Evolutionary conservation across 1,140 invertebrate genomes (phyloP).

Genomic region (Apolygus lucorum): DNA sequence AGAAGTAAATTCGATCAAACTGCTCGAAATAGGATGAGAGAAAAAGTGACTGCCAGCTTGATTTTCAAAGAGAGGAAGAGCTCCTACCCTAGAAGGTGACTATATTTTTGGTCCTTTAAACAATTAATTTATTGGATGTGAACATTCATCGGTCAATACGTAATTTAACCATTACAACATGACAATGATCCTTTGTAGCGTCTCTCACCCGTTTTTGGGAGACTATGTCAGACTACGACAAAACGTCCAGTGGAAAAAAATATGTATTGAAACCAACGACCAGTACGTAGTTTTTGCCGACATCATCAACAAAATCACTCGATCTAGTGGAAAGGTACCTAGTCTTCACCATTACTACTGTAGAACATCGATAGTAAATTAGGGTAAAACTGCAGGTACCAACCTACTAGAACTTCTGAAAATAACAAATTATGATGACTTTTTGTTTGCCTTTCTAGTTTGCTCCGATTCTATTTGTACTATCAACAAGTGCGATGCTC

Average conservation of each 20-base stretch:
- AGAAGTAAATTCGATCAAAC: constrained; percentile 70
- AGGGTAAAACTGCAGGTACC: too few relatives aligned
- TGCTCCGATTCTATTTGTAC: constrained; percentile 67
- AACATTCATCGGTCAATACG: neutral
- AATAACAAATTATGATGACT: too few relatives aligned
- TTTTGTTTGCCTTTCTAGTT: too few relatives aligned
- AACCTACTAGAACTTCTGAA: too few relatives aligned
- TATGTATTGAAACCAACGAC: constrained; percentile 62
- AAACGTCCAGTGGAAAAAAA: constrained; percentile 76
- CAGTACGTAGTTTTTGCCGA: constrained; percentile 84
- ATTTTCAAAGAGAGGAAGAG: constrained; percentile 78
- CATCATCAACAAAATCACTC: constrained; percentile 75
- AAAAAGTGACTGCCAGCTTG: constrained; percentile 81
- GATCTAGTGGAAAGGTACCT: constrained; percentile 66
- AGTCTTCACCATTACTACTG: too few relatives aligned
- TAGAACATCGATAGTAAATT: too few relatives aligned
- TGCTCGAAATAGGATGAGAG: constrained; percentile 70
- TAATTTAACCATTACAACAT: neutral
- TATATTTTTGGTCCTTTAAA: too few relatives aligned
- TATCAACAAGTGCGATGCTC: constrained; percentile 72
- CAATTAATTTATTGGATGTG: neutral
- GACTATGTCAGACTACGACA: constrained; percentile 77
- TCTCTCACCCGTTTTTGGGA: constrained; percentile 76
- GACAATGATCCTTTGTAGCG: constrained; percentile 47
- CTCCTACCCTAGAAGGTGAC: constrained; percentile 65